Base-by-base conservation (phyloP, 2,888 invertebrate species). In the Hyposoter dolosus region DNA sequence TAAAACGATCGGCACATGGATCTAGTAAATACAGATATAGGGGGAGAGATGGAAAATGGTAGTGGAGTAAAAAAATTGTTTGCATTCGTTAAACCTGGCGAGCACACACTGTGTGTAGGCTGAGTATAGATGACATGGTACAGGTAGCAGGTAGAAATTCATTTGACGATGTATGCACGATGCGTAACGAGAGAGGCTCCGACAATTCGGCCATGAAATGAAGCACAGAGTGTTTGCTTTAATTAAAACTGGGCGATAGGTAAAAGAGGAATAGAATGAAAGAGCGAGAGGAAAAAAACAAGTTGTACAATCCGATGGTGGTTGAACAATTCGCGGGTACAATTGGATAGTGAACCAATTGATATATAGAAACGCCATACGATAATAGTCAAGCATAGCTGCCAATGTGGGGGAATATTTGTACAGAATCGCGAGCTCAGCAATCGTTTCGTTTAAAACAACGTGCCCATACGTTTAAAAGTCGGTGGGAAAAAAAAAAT, bases 211-310 rank as follows among this genome's bases (percentile, higher is more conserved):
- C 72, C 66, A 60, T 47, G 35, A 56, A 80, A 77, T 43, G 80
- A 80, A 86, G 77, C 80, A 72, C 76, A 56, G 66, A 69, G 79
- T 83, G 80, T 83, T 86, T 86, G 80, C 80, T 86, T 86, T 86
- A 86, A 86, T 86, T 86, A 83, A 86, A 86, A 83, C 76, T 83
- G 60, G 56, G 47, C 71, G 79, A 56, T 69, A 76, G 85, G 82
- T 68, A 71, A 85, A 83, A 47, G 60, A 15, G 71, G 53, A 60
- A 69, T 60, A 35, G 32, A 19, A 69, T 9, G 60, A 40, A 47
- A 68, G 23, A 35, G 68, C 6, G 47, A 47, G 40, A 45, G 50
- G 77, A 28, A 32, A 17, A 23, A 23, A 23, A 63, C 56, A 77
- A 35, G n/a, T 35, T 15, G 9, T 19, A 68, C 28, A 65, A 23